A percentile compares a stretch with the other conserved stretches of the same genome.
These are phyloP conservation scores for Ctenodactylus gundi DNA, from an alignment of 2,113 vertebrate genomes.

Conservation along the genomic window DNA sequence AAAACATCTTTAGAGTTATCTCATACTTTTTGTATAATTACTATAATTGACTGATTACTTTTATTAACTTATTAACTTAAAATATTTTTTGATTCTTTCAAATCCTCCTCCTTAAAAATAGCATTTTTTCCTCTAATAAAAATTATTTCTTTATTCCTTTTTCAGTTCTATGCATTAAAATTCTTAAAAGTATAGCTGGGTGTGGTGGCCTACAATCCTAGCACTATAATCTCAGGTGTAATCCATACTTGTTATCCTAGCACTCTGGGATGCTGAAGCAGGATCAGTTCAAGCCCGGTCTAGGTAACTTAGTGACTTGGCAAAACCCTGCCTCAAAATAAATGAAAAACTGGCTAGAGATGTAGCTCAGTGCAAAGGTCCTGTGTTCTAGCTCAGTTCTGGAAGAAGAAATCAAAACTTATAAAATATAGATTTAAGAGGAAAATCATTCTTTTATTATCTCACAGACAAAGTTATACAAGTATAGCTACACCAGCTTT, in stretches of 20 bases:
- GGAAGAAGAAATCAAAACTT: too few species aligned
- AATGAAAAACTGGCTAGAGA: too few species aligned
- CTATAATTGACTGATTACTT: not conserved
- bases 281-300: too few species aligned
- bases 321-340: too few species aligned
- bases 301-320: too few species aligned
- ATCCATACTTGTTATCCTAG: too few species aligned
- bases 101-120: not conserved
- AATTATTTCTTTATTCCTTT: not conserved
- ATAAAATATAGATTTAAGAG: constrained; percentile 4
- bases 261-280: too few species aligned
- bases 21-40: not conserved
- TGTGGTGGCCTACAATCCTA: too few species aligned
- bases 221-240: too few species aligned
- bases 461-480: not conserved
- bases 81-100: not conserved
- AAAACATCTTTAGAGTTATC: not conserved
- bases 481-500: not conserved
- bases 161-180: not conserved
- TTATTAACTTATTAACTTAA: constrained; percentile 1
- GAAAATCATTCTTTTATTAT: constrained; percentile 20
- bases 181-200: constrained; percentile 43
- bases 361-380: too few species aligned
- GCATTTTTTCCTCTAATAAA: not conserved
- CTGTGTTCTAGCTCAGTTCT: too few species aligned